A percentile compares a stretch with the other conserved stretches of the same genome.
These are phyloP conservation scores for Sinella curviseta DNA, from an alignment of 1,140 invertebrate species.

Conservation along the genomic window DNA sequence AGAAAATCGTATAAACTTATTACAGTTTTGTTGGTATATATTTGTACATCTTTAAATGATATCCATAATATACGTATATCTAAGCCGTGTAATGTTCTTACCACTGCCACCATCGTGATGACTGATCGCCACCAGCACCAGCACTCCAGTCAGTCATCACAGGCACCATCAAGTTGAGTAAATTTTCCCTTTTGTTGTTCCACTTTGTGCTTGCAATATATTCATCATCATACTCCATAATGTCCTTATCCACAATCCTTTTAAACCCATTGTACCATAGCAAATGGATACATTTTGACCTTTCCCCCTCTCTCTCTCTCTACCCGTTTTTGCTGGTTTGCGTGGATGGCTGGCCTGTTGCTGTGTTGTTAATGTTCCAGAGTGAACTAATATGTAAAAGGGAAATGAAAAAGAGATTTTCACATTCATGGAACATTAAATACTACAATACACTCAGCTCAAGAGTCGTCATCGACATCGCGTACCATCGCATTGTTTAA, in stretches of 20 bases:
- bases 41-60: too few species aligned
- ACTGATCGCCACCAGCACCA: too few species aligned
- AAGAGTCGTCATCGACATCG: not conserved
- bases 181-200: constrained; percentile 1
- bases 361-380: not conserved
- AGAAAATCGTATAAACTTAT: too few species aligned
- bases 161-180: not conserved
- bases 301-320: not conserved
- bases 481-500: not conserved
- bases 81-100: too few species aligned
- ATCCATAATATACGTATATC: too few species aligned
- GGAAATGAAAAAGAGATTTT: not conserved
- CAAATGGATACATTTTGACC: constrained; percentile 24
- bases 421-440: constrained; percentile 23
- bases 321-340: not conserved
- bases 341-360: not conserved
- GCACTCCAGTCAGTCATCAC: too few species aligned
- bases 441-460: not conserved
- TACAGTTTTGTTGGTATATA: too few species aligned
- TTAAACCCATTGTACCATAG: not conserved
- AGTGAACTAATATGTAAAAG: not conserved
- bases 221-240: not conserved
- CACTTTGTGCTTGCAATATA: not conserved
- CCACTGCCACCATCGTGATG: too few species aligned
- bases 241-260: constrained; percentile 12